Base-by-base conservation (phyloP, 2,113 vertebrate genomes). In the Melanotaenia duboulayi region DNA sequence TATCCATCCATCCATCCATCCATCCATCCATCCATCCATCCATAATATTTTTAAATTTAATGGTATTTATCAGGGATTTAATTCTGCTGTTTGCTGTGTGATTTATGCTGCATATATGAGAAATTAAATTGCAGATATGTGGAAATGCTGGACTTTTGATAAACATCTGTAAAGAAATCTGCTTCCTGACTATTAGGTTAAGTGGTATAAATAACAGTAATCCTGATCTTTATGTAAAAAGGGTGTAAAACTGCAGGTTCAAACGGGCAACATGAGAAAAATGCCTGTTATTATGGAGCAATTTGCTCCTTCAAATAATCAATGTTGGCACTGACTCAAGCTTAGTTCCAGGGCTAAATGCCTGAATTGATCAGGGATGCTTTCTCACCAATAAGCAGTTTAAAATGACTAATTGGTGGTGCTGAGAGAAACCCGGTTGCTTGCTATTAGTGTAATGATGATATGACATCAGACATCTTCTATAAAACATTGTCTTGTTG, bases 381-480 rank as follows among this genome's bases (percentile, higher is more conserved):
- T 76, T 84, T 85, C 84, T 87, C 85, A 91, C 90, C 90, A 90
- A 92, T 90, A 86, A 89, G 89, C 92, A 72, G 89, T 88, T 93
- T 90, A 86, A 91, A 86, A 89, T 93, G 93, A 94, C 83, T 93
- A 90, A 94, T 93, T 80, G 89, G 46, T 60, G 68, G 70, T 57
- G 85, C 86, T 74, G 69, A 68, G 87, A 89, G 91, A 87, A 85
- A 87, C 83, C 82, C 13, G 25, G 87, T 85, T 81, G 86, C 88
- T 89, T 89, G 90, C 90, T 93, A 89, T 94, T 93, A 93, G 91
- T 76, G 92, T 91, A 95, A 94, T 94, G 92, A 94, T 92, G 91
- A 93, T 90, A 92, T 93, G 92, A 93, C 93, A 94, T 94, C 92
- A 93, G 89, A 84, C 87, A 48, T 91, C 91, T 88, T 87, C 86